Percentiles rank a stretch among this genome's conserved stretches.
These are phyloP conservation scores for Choristoneura fumiferana DNA, from an alignment of 1,140 invertebrate species.

Conservation along the genomic window DNA sequence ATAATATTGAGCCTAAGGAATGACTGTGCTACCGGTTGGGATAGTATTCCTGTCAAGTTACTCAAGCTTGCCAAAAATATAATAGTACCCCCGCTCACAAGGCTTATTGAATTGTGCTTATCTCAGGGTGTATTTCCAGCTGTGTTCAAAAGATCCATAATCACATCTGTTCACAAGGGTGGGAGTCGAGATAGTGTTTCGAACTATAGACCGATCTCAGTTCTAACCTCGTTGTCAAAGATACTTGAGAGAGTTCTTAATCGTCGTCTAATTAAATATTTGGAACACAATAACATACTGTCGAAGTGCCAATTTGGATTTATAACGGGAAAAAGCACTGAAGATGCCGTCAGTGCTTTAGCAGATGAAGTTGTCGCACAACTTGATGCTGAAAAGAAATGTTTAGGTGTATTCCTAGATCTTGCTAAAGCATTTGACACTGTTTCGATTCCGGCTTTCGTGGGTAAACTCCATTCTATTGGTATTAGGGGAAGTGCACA, in stretches of 20 bases:
- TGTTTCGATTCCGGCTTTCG: constrained; percentile 27
- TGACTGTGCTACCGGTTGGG: constrained; percentile 23
- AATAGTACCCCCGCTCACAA: constrained; percentile 4
- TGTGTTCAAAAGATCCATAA: constrained; percentile 19
- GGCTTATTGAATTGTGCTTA: constrained; percentile 18
- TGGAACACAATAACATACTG: neutral
- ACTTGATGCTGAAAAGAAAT: constrained; percentile 22
- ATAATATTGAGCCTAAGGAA: constrained; percentile 22
- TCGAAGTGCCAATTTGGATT: neutral
- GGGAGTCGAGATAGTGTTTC: constrained; percentile 17
- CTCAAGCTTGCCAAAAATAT: neutral
- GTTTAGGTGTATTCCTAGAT: constrained; percentile 28
- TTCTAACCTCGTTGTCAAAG: neutral
- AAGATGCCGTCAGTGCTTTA: neutral
- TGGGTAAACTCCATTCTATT: constrained; percentile 25
- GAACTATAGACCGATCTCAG: constrained; percentile 21
- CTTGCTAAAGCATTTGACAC: constrained; percentile 36
- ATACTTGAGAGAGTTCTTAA: neutral
- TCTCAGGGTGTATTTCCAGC: constrained; percentile 13
- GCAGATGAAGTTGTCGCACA: neutral
- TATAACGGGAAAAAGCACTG: neutral
- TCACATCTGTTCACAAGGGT: constrained; percentile 19
- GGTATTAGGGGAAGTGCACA: constrained; percentile 24
- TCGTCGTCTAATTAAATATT: neutral
- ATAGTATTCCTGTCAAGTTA: constrained; percentile 17